Evolutionary conservation across 1,140 invertebrate genomes (phyloP), one percentile per base, ranked within the genome.

Genomic region (Leguminivora glycinivorella): DNA sequence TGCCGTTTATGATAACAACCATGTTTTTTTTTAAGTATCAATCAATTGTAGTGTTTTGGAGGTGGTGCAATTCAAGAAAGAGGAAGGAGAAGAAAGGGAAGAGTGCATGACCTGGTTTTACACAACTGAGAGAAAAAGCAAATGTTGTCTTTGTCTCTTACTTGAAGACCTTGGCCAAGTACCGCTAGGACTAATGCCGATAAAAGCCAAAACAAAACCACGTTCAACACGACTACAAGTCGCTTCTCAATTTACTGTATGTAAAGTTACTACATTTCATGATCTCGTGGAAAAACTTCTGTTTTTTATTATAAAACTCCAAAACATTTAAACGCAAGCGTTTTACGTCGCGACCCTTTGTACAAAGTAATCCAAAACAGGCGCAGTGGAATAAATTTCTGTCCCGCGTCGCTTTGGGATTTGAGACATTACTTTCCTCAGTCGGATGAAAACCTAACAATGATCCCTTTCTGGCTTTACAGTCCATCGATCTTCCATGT

Each of bases 401-500:
- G 58, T 63, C 25, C 25, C 26, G 58, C 26, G 3, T 17, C 58
- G 26, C 58, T 25, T 25, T 29, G 58, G 58, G 58, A 63, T 17
- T 17, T 29, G 26, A 63, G 58, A 63, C 58, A 63, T 63, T 58
- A n/a, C 56, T 34, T 31, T 31, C 25, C 26, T 17, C 26, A 29
- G 31, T 29, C 26, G n/a, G 26, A 63, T 63, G 26, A n/a, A 29
- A 63, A 63, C 58, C 29, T 63, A 63, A 63, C 25, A 63, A 63
- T 63, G 58, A 63, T 63, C 58, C 58, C 17, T 34, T 63, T 17
- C 25, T 29, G 26, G 26, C 29, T 63, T 63, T 63, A 34, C 58
- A 63, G 58, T 63, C 26, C 58, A 63, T 63, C 58, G 58, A 63
- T 63, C 58, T 63, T 63, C n/a, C 34, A 3, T 63, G 58, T 63